Conservation (phyloP, 2,797 vertebrate species). For the Diplodus sargus region DNA sequence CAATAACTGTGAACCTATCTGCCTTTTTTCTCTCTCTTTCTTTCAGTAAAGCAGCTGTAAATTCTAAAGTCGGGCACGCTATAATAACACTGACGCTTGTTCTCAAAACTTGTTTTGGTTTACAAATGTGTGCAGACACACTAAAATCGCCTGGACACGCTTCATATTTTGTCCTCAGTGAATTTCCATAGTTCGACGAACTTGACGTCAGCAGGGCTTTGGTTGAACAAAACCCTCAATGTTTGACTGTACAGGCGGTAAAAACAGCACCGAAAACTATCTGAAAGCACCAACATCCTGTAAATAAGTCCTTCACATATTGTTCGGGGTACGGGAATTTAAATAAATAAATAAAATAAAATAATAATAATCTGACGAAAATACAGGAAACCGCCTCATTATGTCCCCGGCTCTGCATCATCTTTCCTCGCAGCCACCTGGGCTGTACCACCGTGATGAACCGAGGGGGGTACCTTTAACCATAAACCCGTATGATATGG, state of each 20-base stretch:
- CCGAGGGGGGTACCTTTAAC: fast-evolving
- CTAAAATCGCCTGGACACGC: background rate
- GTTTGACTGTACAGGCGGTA: background rate
- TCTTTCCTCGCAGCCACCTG: background rate
- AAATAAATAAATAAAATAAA: no score
- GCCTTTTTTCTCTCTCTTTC: no score
- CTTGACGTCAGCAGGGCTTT: background rate
- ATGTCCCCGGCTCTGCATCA: background rate
- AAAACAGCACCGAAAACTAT: background rate
- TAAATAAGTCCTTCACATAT: fast-evolving
- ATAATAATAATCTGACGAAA: background rate
- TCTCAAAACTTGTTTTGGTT: background rate
- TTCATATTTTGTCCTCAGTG: background rate
- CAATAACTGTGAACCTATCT: no score
- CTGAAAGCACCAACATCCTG: background rate
- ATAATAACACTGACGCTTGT: background rate
- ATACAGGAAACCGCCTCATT: background rate
- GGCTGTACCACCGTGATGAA: constrained; percentile 21
- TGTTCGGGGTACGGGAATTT: background rate
- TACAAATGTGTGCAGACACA: fast-evolving
- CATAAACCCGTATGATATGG: fast-evolving
- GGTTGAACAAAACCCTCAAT: constrained; percentile 2
- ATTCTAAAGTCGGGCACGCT: no score
- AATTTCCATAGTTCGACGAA: constrained; percentile 12
- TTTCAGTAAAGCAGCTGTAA: no score